Evolutionary conservation across 2,113 vertebrate species (phyloP), one percentile per base, ranked within the genome.

Genomic region (Crocuta crocuta): DNA sequence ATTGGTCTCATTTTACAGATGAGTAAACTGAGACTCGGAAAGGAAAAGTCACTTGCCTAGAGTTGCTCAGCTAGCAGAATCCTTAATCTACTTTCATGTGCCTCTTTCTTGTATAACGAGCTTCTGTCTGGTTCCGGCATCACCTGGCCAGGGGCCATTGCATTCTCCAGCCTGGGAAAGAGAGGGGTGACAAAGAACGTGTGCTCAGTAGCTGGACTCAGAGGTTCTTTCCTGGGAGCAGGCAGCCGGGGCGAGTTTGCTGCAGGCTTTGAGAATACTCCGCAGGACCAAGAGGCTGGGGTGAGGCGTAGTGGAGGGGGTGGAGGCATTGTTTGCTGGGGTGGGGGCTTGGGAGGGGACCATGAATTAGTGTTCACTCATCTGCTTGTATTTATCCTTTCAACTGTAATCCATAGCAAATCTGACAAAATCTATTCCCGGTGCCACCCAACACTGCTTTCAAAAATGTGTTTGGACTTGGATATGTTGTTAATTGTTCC

Each of bases 391-490:
- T 31, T 70, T 73, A 82, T 53, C 58, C 65, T 95, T 76, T 85
- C 68, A 1, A 19, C 73, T 83, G 63, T 28, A 39, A 82, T 82
- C n/a, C 58, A 71, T 16, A 93, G 50, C 48, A 90, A 81, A 63
- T 48, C 53, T n/a, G 28, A 61, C 73, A 71, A 76, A 89, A 80
- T 35, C 48, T 2, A 33, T 43, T 33, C 87, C 35, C 71, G 13
- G 6, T 48, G 48, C 87, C 90, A 71, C 26, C 83, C 85, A 83
- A n/a, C 19, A 31, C 39, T 95, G 53, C 76, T 89, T 93, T 79
- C 33, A 39, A 91, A 96, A 87, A 26, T 70, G 61, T 84, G 70
- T 87, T 82, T 70, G 84, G 33, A 84, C 33, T 80, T 87, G 66
- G 21, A 7, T 83, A 10, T 26, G 11, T 78, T 89, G 87, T 88